These are phyloP conservation scores for Poecilia latipinna DNA, from an alignment of 2,113 vertebrate genomes.

Conservation along the genomic window DNA sequence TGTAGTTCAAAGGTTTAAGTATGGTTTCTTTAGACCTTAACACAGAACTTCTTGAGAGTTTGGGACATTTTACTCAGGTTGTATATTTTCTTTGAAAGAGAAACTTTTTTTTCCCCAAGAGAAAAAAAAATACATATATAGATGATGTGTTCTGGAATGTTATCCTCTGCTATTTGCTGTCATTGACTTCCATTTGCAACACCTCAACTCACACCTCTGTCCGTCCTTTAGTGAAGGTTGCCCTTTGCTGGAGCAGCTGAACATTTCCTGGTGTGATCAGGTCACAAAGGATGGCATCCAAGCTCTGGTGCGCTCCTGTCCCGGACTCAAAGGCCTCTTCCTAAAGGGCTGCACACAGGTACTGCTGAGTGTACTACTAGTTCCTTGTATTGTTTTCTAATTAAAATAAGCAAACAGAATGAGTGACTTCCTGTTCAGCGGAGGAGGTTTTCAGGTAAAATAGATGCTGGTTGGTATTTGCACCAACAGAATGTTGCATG, in stretches of 20 bases:
- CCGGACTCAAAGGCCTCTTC: slow-evolving; percentile 91
- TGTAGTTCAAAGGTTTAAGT: no score
- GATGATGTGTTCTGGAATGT: no score
- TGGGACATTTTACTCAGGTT: neutral
- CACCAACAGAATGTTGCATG: neutral
- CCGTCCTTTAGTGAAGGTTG: slow-evolving; percentile 90
- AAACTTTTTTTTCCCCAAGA: no score
- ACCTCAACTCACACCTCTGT: neutral
- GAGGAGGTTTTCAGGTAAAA: slow-evolving; percentile 15
- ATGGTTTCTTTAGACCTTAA: no score
- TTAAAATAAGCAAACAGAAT: neutral
- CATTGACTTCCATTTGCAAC: neutral
- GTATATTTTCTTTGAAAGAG: no score
- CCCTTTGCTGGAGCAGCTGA: slow-evolving; percentile 94
- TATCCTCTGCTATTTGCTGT: no score
- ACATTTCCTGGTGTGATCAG: slow-evolving; percentile 99
- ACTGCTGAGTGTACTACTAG: slow-evolving; percentile 10
- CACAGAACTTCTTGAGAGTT: no score
- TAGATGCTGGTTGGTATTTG: neutral
- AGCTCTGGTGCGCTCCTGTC: slow-evolving; percentile 93
- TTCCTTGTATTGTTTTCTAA: slow-evolving; percentile 25
- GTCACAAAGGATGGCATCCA: slow-evolving; percentile 98
- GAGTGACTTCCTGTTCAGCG: slow-evolving; percentile 8
- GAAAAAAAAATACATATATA: no score
- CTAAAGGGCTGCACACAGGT: slow-evolving; percentile 98